These are phyloP conservation scores for Spinus pinus DNA, from an alignment of 2,797 vertebrate species.

Conservation along the genomic window DNA sequence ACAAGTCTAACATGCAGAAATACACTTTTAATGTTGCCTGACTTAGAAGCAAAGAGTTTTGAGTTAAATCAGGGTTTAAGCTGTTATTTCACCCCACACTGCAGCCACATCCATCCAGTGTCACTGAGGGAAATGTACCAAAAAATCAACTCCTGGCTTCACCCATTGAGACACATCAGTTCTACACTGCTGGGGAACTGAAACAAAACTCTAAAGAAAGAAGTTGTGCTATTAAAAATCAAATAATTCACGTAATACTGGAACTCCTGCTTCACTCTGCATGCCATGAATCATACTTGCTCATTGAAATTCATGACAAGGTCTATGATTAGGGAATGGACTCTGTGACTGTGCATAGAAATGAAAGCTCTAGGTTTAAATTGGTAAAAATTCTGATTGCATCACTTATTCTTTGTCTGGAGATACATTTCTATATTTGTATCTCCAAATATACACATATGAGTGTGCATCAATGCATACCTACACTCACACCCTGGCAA, in stretches of 20 bases:
- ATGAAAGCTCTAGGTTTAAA: neutral
- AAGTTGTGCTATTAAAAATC: slow-evolving; percentile 48
- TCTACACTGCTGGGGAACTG: slow-evolving; percentile 10
- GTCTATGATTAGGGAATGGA: slow-evolving; percentile 8
- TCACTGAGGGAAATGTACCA: slow-evolving; percentile 9
- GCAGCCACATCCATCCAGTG: neutral
- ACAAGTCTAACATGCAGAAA: neutral
- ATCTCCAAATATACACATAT: neutral
- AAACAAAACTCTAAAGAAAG: slow-evolving; percentile 41
- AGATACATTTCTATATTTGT: neutral
- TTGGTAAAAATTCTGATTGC: neutral
- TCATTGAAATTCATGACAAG: slow-evolving; percentile 23
- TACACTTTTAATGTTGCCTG: neutral
- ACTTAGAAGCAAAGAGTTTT: neutral
- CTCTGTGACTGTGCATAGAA: slow-evolving; percentile 1
- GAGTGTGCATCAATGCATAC: neutral
- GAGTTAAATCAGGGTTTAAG: neutral
- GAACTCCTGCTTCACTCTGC: slow-evolving; percentile 45
- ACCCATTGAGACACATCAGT: slow-evolving; percentile 22
- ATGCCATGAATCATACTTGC: slow-evolving; percentile 19
- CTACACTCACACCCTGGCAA: neutral
- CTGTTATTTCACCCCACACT: neutral
- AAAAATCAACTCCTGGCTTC: slow-evolving; percentile 14
- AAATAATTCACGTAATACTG: slow-evolving; percentile 47
- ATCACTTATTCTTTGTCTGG: neutral